phyloP scores from a whole-genome alignment of 64 coral and sea anemone genomes.

The Pocillopora verrucosa region DNA sequence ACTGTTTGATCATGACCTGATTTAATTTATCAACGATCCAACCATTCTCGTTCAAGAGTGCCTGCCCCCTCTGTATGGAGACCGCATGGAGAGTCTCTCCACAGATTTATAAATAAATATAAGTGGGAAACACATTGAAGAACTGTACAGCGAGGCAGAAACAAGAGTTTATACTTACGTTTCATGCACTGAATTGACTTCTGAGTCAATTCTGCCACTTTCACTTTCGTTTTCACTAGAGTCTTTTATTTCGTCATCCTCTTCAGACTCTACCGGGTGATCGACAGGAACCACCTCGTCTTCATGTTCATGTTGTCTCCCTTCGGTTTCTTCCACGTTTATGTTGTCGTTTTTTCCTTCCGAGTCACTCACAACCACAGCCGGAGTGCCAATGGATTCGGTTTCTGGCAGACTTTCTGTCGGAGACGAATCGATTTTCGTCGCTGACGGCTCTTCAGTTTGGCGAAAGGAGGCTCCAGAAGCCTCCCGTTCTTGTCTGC shows the following conservation, averaged over 20 bases:
- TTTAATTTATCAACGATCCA: too few species aligned
- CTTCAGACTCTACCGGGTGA: background rate
- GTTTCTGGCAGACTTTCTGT: background rate
- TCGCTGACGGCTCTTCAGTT: background rate
- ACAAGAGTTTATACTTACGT: background rate
- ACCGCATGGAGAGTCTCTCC: too few species aligned
- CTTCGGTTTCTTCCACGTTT: background rate
- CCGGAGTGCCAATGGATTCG: background rate
- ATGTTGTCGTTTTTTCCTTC: background rate
- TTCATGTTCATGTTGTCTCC: background rate
- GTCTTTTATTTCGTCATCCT: background rate
- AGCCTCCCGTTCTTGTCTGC: constrained; percentile 12
- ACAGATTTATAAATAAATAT: too few species aligned
- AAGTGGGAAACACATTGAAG: too few species aligned
- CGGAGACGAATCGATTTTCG: background rate
- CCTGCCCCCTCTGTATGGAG: too few species aligned
- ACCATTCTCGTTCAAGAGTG: too few species aligned
- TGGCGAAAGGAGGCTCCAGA: background rate
- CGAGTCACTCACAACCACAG: background rate
- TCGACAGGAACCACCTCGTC: background rate
- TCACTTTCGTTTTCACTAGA: constrained; percentile 16
- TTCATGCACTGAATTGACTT: background rate
- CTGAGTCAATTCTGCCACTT: constrained; percentile 1
- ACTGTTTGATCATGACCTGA: too few species aligned
- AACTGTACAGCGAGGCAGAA: background rate